A percentile compares a stretch with the other conserved stretches of the same genome.
Conservation (phyloP, 2,888 invertebrate genomes). For the Drosophila meridiana region DNA sequence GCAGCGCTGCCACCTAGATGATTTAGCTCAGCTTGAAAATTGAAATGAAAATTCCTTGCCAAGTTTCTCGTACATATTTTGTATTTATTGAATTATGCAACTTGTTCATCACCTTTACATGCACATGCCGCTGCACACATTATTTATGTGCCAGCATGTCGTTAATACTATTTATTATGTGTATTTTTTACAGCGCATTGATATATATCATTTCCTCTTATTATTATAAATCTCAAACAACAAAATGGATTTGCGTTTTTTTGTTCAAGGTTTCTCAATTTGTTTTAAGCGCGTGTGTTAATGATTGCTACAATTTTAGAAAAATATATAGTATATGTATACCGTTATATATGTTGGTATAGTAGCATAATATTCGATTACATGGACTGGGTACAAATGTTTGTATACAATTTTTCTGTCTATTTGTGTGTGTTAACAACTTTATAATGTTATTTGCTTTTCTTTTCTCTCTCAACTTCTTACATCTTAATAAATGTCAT, state of each 20-base stretch:
- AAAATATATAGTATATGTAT: conserved; percentile 71
- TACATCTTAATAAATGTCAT: conserved; percentile 63
- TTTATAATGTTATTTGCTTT: conserved; percentile 23
- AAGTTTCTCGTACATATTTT: conserved; percentile 55
- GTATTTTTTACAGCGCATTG: conserved; percentile 80
- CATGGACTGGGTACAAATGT: conserved; percentile 78
- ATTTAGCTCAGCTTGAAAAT: not conserved
- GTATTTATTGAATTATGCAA: conserved; percentile 75
- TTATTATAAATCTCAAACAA: conserved; percentile 53
- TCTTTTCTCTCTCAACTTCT: conserved; percentile 35
- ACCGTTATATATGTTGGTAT: conserved; percentile 57
- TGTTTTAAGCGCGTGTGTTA: conserved; percentile 53
- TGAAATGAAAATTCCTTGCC: not conserved
- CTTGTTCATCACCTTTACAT: conserved; percentile 68
- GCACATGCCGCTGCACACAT: conserved; percentile 50
- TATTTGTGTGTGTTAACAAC: conserved; percentile 47
- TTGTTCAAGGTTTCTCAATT: conserved; percentile 19
- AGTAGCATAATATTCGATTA: conserved; percentile 75
- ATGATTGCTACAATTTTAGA: conserved; percentile 64
- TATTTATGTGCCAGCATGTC: conserved; percentile 35
- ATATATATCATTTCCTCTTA: conserved; percentile 59
- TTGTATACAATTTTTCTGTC: conserved; percentile 70
- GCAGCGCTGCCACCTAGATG: conserved; percentile 19
- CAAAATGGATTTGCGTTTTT: conserved; percentile 45
- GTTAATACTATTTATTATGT: conserved; percentile 74